Evolutionary conservation across 2,113 vertebrate species (phyloP).

Genomic region (Empidonax alnorum): DNA sequence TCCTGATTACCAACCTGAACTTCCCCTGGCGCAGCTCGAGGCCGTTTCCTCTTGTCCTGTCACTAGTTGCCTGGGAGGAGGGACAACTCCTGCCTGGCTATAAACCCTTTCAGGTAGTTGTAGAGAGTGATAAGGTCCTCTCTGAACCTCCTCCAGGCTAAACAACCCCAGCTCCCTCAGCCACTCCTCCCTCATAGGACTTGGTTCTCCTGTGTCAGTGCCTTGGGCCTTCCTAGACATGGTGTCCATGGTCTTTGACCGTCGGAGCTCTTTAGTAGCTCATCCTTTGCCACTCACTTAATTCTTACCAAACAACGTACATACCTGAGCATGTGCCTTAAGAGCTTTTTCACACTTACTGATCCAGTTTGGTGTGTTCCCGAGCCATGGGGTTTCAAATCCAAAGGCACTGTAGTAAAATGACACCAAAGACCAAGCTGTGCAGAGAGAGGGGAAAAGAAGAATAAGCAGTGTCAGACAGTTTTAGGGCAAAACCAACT

Average conservation of each 20-base stretch:
- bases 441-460: too few relatives aligned
- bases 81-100: too few relatives aligned
- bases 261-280: accelerated
- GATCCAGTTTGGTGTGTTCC: accelerated
- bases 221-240: accelerated
- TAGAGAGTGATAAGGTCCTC: too few relatives aligned
- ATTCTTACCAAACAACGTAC: neutral
- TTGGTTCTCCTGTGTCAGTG: accelerated
- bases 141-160: neutral
- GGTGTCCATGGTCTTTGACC: accelerated
- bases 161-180: neutral
- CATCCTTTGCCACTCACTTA: accelerated
- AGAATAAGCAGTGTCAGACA: neutral
- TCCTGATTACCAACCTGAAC: neutral
- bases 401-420: neutral
- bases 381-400: neutral
- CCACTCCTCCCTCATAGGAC: too few relatives aligned
- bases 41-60: neutral
- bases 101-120: neutral
- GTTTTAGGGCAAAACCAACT: neutral
- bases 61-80: neutral
- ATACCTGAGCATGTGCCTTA: accelerated
- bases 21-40: neutral
- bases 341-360: accelerated
- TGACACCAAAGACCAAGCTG: neutral